Base-by-base conservation (phyloP, 2,888 invertebrate species). In the Nephrotoma appendiculata region DNA sequence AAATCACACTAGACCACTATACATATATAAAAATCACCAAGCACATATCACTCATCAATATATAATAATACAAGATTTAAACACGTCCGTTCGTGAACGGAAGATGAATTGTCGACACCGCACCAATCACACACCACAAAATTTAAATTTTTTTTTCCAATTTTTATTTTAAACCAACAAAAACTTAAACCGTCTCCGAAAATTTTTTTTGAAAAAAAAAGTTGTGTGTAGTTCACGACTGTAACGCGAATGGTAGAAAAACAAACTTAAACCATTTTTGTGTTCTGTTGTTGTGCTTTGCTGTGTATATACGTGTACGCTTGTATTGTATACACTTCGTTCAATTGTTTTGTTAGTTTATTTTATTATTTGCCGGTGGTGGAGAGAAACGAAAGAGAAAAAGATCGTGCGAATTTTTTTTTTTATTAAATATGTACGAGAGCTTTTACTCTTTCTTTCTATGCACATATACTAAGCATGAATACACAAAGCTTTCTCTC, bases 181-280 rank as follows among this genome's bases (percentile, higher is more conserved):
- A 71, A 71, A 31, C 9, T 71, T 71, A 71, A 71, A 71, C 71
- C 71, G 31, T 71, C 71, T 71, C 71, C 71, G 71, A 71, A 71
- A 71, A 71, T 71, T 44, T 9, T 44, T 71, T 31, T 31, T 2
- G 0, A 48, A 48, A 48, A 48, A 48, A 84, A 84, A 84, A 84
- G 42, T 84, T 84, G 84, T 83, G 83, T 84, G 42, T 84, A 71
- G 71, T 84, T 84, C 41, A 84, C 84, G 84, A 84, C 15, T 84
- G 42, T 42, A 42, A 7, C 84, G 84, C 84, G 84, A 84, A 84
- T 84, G 42, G n/a, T 71, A 31, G 9, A 71, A 71, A 71, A 71
- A 31, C 71, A 71, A 71, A 71, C 19, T 71, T 71, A 71, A 71
- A 71, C 71, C 71, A 71, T 71, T 71, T 71, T 71, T 71, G 31